Evolutionary conservation across 1,140 invertebrate genomes (phyloP), one percentile per base, ranked within the genome.

Genomic region (Cotesia chilonis): DNA sequence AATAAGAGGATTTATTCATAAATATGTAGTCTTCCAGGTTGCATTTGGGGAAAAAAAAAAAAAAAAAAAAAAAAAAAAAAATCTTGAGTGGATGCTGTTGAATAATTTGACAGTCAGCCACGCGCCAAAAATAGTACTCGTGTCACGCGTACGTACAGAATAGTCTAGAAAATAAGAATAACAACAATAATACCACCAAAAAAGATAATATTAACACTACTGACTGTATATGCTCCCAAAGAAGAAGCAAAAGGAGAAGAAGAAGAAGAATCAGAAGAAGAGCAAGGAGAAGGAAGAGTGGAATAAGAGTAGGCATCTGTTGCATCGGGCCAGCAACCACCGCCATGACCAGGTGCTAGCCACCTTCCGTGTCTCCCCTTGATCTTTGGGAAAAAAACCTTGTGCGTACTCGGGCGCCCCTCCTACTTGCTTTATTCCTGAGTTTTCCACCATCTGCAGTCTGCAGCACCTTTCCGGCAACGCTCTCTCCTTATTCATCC

Each of bases 361-460:
- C 82, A 83, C 82, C 83, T 84, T 82, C 81, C 80, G 73, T 78
- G 75, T 77, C 70, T 75, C 71, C 74, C 80, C 75, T 75, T 71
- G 74, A 71, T 79, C 75, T 81, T 79, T 72, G 14, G 61, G 17
- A 73, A 79, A 79, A 78, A 73, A 71, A 75, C 64, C 71, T 71
- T 75, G 64, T 73, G 41, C 65, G 10, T 72, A 72, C 61, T 66
- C 14, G 68, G 20, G 47, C 70, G 35, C 55, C 67, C 72, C 67
- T 68, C 70, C 66, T 76, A 74, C 68, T 74, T 70, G 76, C 76
- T 77, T 77, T 77, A 77, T 81, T 80, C 82, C 83, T 75, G 84
- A 85, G 85, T 85, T 87, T 87, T 87, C 77, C 82, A 84, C 81
- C 82, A 83, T 84, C 84, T 84, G 83, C 84, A 81, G 76, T 74